Evolutionary conservation across 2,888 invertebrate species (phyloP), one percentile per base, ranked within the genome.

Genomic region (Brachypalpus laphriformis): DNA sequence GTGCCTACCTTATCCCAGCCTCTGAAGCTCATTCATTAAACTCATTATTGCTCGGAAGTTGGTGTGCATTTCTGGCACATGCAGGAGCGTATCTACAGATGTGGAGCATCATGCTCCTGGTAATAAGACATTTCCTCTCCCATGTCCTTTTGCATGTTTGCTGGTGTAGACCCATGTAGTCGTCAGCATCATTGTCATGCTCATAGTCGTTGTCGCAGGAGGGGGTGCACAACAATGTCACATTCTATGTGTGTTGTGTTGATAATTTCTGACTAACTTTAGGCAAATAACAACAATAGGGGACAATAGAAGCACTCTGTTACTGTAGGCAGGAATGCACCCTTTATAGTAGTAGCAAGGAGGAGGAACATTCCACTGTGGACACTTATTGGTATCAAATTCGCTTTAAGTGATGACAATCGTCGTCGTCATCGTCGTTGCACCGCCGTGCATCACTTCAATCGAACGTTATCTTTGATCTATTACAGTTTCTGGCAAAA

Each of bases 181-280:
- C 70, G 70, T 85, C 85, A 59, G 74, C 74, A 54, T 56, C 77
- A 80, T 63, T 63, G 76, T 71, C 59, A 75, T 65, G 37, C 45
- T 74, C 20, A 70, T 61, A 49, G 42, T 70, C 42, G 28, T 85
- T 14, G 37, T 2, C 16, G n/a, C 18, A 16, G 37, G 37, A 25
- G 57, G 57, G 66, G 70, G 54, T 47, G 65, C 47, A 72, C 22
- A 6, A 68, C 51, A 40, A 49, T 81, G 77, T 51, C 59, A 63
- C 31, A 34, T 22, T n/a, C 25, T 6, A 8, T 40, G 37, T 63
- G 59, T 71, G 56, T 80, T 86, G 87, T 87, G 83, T 87, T 87
- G 87, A 87, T 87, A 87, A 87, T 87, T 87, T 82, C 77, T 87
- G 88, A 88, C 88, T 88, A 87, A 86, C 87, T 87, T 86, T 61